A percentile compares a stretch with the other conserved stretches of the same genome.
These are phyloP conservation scores for Egretta garzetta DNA, from an alignment of 2,113 vertebrate species.

Conservation along the genomic window DNA sequence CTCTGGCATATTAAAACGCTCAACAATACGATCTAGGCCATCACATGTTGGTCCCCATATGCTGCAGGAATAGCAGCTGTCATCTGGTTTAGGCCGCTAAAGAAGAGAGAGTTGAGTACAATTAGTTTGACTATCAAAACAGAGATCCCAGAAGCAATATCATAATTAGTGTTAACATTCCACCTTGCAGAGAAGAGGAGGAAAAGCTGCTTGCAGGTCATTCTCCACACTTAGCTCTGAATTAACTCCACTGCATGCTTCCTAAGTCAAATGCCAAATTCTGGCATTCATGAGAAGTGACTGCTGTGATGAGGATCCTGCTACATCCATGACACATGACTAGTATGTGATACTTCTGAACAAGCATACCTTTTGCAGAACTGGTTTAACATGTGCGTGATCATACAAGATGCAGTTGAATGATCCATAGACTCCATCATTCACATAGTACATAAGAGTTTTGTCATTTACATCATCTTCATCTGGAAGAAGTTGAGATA, in stretches of 20 bases:
- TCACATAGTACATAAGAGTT: slow-evolving; percentile 97
- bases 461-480: slow-evolving; percentile 86
- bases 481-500: slow-evolving; percentile 75
- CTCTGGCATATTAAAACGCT: slow-evolving; percentile 88
- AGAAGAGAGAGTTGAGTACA: background rate
- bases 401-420: slow-evolving; percentile 98
- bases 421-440: slow-evolving; percentile 97
- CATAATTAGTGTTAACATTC: background rate
- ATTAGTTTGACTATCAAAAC: background rate
- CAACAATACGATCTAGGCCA: slow-evolving; percentile 92
- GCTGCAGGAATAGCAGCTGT: slow-evolving; percentile 88
- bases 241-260: background rate
- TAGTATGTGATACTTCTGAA: background rate
- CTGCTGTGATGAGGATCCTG: background rate
- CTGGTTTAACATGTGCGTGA: slow-evolving; percentile 90
- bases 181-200: background rate
- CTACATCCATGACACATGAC: fast-evolving
- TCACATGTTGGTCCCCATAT: slow-evolving; percentile 98
- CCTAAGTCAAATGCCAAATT: background rate
- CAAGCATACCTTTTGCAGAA: slow-evolving; percentile 85
- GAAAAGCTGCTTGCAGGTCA: background rate
- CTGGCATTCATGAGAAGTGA: background rate
- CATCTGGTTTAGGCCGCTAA: slow-evolving; percentile 92
- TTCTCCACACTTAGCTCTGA: background rate
- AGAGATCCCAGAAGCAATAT: background rate